phyloP scores from a whole-genome alignment of 2,797 vertebrate genomes.

The Podarcis lilfordi region DNA sequence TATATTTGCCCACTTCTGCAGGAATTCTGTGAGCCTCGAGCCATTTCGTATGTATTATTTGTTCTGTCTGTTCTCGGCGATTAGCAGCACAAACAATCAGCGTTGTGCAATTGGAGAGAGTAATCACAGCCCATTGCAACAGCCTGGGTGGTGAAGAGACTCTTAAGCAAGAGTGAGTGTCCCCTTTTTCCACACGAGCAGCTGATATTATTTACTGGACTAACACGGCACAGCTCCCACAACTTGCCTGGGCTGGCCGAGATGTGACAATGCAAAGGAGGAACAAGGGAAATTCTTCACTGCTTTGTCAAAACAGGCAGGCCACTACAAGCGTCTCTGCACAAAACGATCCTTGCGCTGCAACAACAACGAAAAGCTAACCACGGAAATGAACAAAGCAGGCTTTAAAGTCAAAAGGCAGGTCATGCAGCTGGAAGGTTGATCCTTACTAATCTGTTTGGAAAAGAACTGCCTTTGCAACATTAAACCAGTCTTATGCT shows the following conservation, averaged over 20 bases:
- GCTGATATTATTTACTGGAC: conserved; percentile 60
- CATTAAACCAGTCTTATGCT: conserved; percentile 45
- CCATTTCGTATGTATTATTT: conserved; percentile 47
- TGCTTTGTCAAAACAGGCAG: conserved; percentile 71
- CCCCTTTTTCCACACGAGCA: conserved; percentile 54
- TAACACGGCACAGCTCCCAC: conserved; percentile 35
- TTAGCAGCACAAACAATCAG: conserved; percentile 35
- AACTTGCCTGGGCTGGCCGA: conserved; percentile 65
- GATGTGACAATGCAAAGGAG: conserved; percentile 54
- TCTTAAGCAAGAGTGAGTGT: conserved; percentile 56
- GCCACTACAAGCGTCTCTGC: conserved; percentile 61
- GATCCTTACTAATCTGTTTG: conserved; percentile 54
- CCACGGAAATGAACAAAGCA: conserved; percentile 66
- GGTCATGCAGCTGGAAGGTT: conserved; percentile 44
- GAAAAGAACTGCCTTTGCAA: conserved; percentile 39
- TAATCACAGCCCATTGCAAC: conserved; percentile 40
- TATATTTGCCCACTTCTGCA: conserved; percentile 35
- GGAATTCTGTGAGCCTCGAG: conserved; percentile 23
- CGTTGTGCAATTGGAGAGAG: conserved; percentile 37
- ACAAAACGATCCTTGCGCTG: conserved; percentile 64
- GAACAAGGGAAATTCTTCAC: conserved; percentile 58
- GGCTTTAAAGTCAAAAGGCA: conserved; percentile 48
- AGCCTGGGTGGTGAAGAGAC: conserved; percentile 37
- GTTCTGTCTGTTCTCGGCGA: conserved; percentile 32
- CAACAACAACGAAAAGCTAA: conserved; percentile 52